phyloP scores from a whole-genome alignment of 2,888 invertebrate species.

The Loripinus fragilis region DNA sequence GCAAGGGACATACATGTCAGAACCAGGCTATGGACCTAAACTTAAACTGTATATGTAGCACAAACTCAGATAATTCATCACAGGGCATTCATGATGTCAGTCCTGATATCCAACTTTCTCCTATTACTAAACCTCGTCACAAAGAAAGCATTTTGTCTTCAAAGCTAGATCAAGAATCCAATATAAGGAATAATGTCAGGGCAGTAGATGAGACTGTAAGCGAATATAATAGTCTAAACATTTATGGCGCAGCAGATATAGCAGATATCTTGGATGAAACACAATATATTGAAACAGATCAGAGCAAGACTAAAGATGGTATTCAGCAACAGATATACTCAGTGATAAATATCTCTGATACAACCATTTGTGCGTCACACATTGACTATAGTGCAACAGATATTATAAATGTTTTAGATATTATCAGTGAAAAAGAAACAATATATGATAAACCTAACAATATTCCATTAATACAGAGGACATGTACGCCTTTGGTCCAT shows the following conservation, averaged over 20 bases:
- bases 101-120: not conserved
- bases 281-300: not conserved
- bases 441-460: not conserved
- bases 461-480: not conserved
- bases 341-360: too few species aligned
- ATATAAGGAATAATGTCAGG: not conserved
- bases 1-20: not conserved
- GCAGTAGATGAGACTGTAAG: too few species aligned
- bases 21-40: not conserved
- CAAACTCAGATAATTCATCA: not conserved
- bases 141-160: not conserved
- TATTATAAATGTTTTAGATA: constrained; percentile 37
- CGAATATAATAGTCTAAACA: constrained; percentile 2
- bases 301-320: not conserved
- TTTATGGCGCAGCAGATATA: constrained; percentile 35
- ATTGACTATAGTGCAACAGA: constrained; percentile 43
- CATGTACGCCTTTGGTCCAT: too few species aligned
- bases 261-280: constrained; percentile 21
- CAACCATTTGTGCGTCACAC: too few species aligned
- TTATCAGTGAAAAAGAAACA: not conserved
- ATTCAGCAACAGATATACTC: too few species aligned
- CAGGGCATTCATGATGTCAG: too few species aligned
- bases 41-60: not conserved
- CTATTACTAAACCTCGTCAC: constrained; percentile 9
- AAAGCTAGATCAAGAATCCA: too few species aligned